Evolutionary conservation across 2,888 invertebrate species (phyloP).

Genomic region (Blera fallax): DNA sequence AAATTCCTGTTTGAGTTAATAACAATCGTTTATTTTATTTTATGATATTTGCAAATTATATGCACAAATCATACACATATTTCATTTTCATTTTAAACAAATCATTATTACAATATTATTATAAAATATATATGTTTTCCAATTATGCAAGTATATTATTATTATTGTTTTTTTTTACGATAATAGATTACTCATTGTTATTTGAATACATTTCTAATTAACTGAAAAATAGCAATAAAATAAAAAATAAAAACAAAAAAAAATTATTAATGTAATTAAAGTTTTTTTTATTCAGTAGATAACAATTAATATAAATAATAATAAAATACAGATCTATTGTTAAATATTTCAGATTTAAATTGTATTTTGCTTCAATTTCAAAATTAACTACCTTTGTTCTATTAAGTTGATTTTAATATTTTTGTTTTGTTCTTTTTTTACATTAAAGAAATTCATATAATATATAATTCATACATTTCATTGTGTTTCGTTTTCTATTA

Average conservation of each 20-base stretch:
- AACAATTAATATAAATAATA: slow-evolving; percentile 71
- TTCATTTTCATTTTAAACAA: slow-evolving; percentile 43
- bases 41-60: slow-evolving; percentile 58
- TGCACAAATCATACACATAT: slow-evolving; percentile 56
- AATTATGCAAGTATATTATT: slow-evolving; percentile 28
- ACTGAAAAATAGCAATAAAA: slow-evolving; percentile 18
- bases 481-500: too few species aligned
- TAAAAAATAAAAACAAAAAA: slow-evolving; percentile 26
- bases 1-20: slow-evolving; percentile 37
- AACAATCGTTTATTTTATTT: slow-evolving; percentile 66
- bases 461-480: slow-evolving; percentile 27
- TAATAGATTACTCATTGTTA: slow-evolving; percentile 25
- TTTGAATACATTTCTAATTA: slow-evolving; percentile 28
- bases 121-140: slow-evolving; percentile 60
- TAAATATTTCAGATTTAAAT: slow-evolving; percentile 46
- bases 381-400: slow-evolving; percentile 67
- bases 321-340: slow-evolving; percentile 61
- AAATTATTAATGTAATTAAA: slow-evolving; percentile 42
- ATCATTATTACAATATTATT: slow-evolving; percentile 46
- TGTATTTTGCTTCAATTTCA: slow-evolving; percentile 42
- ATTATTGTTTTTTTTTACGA: background rate
- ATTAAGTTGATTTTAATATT: slow-evolving; percentile 28
- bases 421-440: slow-evolving; percentile 4
- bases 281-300: slow-evolving; percentile 68
- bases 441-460: slow-evolving; percentile 45